Evolutionary conservation across 1,140 invertebrate species (phyloP).

Genomic region (Elymnias hypermnestra): DNA sequence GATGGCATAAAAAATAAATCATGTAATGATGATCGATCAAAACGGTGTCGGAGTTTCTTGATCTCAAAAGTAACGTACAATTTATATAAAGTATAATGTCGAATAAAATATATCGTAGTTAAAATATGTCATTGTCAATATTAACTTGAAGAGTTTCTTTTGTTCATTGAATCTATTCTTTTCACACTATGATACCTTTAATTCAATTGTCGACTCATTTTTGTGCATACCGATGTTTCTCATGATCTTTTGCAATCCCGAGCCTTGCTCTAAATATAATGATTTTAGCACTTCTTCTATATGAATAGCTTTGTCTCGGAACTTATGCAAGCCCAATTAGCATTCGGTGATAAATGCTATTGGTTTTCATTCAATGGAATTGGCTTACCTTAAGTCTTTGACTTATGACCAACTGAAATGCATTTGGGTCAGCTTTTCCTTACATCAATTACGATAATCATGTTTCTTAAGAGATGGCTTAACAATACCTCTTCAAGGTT

Average conservation of each 20-base stretch:
- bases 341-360: slow-evolving; percentile 3
- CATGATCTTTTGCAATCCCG: slow-evolving; percentile 47
- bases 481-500: too few species aligned
- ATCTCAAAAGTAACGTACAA: too few species aligned
- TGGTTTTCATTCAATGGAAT: not conserved
- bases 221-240: slow-evolving; percentile 28
- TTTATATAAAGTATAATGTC: too few species aligned
- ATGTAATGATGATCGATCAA: too few species aligned
- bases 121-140: too few species aligned
- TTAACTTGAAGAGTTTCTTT: not conserved
- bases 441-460: too few species aligned
- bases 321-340: slow-evolving; percentile 45
- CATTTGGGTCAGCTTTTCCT: not conserved
- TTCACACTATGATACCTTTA: slow-evolving; percentile 13
- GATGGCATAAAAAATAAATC: too few species aligned
- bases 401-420: too few species aligned
- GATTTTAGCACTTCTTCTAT: slow-evolving; percentile 46
- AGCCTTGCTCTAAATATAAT: slow-evolving; percentile 54
- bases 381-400: not conserved
- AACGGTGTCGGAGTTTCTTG: too few species aligned
- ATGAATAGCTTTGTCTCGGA: slow-evolving; percentile 33
- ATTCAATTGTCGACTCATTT: slow-evolving; percentile 17
- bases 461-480: too few species aligned
- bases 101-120: too few species aligned
- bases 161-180: not conserved